phyloP scores from a whole-genome alignment of 2,797 vertebrate species.

The Tragelaphus oryx region DNA sequence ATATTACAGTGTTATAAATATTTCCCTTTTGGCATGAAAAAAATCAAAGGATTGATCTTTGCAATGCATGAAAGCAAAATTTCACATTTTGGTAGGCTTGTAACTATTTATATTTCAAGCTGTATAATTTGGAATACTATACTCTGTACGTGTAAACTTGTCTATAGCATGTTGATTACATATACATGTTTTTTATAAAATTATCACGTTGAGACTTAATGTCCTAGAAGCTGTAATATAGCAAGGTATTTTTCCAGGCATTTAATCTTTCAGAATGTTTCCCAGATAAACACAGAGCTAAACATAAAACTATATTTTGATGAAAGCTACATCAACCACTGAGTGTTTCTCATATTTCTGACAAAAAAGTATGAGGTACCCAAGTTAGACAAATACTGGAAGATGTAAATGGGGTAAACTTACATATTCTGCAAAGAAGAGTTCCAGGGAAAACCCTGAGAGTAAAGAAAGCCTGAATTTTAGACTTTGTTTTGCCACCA shows the following conservation, averaged over 20 bases:
- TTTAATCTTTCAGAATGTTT: slow-evolving; percentile 24
- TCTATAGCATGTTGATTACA: not conserved
- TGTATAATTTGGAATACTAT: not conserved
- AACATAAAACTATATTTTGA: not conserved
- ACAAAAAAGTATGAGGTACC: not conserved
- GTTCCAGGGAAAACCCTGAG: not conserved
- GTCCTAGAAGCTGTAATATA: not conserved
- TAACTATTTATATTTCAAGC: slow-evolving; percentile 31
- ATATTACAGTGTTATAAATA: not conserved
- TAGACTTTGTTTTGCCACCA: slow-evolving; percentile 21
- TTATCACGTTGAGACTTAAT: not conserved
- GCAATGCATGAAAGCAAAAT: not conserved
- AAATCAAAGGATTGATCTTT: not conserved
- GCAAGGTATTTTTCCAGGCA: not conserved
- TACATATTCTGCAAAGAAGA: not conserved
- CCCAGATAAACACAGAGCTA: not conserved
- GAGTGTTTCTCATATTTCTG: not conserved
- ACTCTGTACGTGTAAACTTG: not conserved
- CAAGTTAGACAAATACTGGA: not conserved
- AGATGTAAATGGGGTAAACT: not conserved
- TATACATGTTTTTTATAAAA: not conserved
- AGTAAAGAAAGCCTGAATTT: not conserved
- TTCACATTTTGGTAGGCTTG: not conserved
- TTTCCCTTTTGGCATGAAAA: not conserved
- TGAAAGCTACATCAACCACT: not conserved